Base-by-base conservation (phyloP, 2,888 invertebrate species). In the Aphrophora alni region DNA sequence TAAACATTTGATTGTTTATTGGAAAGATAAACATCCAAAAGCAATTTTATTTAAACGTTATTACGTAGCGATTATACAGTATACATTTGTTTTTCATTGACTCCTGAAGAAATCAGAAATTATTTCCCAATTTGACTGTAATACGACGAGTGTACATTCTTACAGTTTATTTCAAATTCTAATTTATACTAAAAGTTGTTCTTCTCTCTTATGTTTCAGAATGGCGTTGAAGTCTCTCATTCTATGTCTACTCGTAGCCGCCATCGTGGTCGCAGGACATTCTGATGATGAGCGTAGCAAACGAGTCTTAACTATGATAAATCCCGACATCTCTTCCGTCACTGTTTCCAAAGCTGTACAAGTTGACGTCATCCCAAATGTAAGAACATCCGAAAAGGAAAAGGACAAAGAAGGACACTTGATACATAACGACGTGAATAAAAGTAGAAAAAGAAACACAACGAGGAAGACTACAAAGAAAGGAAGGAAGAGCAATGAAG, bases 401-500 rank as follows among this genome's bases (percentile, higher is more conserved):
- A 44, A 44, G 17, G 44, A 44, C 8, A 14, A 14, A 14, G 14
- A 10, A 3, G 12, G 17, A 14, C 5, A 5, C 33, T 3, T 5
- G 8, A 8, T 8, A 3, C 5, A 59, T 21, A 59, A 59, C 7
- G 59, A 59, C 59, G 59, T 59, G 1, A 21, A 10, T 21, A n/a
- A n/a, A n/a, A 3, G 21, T n/a, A 59, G 21, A 8, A 59, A 21
- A 59, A 59, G 59, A 59, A 44, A 7, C 8, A 14, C 44, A 2
- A 14, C 14, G 17, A 44, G 44, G 44, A 59, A 59, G 21, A 59
- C 59, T 2, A 59, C 59, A 24, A 74, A 74, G 68, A 79, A 74
- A 38, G 74, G 78, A 76, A 44, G 76, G 75, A 76, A 79, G 59
- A 77, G 90, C 84, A 93, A 93, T 81, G 93, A 93, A 86, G 92